These are phyloP conservation scores for Denticeps clupeoides DNA, from an alignment of 2,797 vertebrate genomes.

Conservation along the genomic window DNA sequence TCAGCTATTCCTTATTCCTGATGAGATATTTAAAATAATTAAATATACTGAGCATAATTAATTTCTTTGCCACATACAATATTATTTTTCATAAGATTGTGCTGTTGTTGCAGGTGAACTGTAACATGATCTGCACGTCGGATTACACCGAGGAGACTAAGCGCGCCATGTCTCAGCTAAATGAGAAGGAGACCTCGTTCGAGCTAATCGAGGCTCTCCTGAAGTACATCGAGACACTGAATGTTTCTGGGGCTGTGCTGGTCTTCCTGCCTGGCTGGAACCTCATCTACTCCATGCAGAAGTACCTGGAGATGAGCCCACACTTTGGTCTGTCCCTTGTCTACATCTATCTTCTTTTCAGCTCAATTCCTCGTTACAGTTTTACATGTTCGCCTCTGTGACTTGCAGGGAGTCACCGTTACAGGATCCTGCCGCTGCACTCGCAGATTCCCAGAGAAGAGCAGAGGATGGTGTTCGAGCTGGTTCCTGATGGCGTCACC, in stretches of 20 bases:
- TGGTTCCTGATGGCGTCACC: slow-evolving; percentile 66
- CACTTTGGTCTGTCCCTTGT: slow-evolving; percentile 69
- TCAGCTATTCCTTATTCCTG: too few species aligned
- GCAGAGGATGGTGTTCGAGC: slow-evolving; percentile 83
- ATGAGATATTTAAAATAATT: too few species aligned
- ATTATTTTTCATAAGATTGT: too few species aligned
- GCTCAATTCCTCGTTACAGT: too few species aligned
- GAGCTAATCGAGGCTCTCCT: slow-evolving; percentile 89
- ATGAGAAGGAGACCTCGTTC: slow-evolving; percentile 86
- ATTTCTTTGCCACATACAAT: too few species aligned
- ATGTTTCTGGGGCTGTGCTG: slow-evolving; percentile 78
- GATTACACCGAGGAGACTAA: slow-evolving; percentile 78
- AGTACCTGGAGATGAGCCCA: slow-evolving; percentile 81
- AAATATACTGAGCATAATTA: too few species aligned
- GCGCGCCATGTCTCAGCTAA: slow-evolving; percentile 77
- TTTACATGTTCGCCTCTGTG: slow-evolving; percentile 10
- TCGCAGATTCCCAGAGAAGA: slow-evolving; percentile 93
- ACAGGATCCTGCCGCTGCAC: slow-evolving; percentile 82
- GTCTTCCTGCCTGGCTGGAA: slow-evolving; percentile 95
- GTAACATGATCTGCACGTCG: slow-evolving; percentile 56
- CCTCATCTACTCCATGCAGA: slow-evolving; percentile 90
- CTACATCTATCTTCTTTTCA: too few species aligned
- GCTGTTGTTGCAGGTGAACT: slow-evolving; percentile 66
- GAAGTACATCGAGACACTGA: slow-evolving; percentile 76
- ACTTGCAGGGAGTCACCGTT: slow-evolving; percentile 63